phyloP scores from a whole-genome alignment of 2,888 invertebrate genomes.

The Biston betularia region DNA sequence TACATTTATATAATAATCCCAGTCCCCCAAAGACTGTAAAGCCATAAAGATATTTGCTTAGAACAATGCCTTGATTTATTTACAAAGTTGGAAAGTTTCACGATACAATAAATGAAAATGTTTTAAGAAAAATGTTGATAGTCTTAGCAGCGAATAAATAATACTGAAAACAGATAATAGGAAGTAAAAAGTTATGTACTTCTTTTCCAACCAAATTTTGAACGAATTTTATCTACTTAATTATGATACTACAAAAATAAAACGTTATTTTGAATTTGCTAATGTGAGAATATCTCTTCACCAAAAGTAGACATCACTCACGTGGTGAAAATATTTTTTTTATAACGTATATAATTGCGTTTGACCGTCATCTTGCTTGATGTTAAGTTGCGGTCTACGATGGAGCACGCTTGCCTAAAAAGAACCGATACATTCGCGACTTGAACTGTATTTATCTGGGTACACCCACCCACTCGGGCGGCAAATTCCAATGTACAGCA shows the following conservation, averaged over 20 bases:
- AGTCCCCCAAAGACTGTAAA: conserved; percentile 49
- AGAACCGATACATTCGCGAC: too few species aligned
- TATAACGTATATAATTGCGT: too few species aligned
- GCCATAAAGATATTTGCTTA: conserved; percentile 54
- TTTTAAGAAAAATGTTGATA: conserved; percentile 25
- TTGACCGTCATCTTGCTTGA: too few species aligned
- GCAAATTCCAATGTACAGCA: too few species aligned
- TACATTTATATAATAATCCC: conserved; percentile 50
- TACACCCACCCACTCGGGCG: too few species aligned
- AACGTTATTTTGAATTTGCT: too few species aligned
- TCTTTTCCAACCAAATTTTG: background rate
- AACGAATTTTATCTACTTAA: background rate
- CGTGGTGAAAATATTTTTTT: too few species aligned
- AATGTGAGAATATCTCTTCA: too few species aligned
- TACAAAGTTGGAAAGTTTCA: conserved; percentile 42
- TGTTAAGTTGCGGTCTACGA: too few species aligned
- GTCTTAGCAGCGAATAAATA: conserved; percentile 26
- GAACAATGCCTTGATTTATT: conserved; percentile 55
- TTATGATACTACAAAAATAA: background rate
- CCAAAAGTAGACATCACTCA: too few species aligned
- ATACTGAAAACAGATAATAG: conserved; percentile 15
- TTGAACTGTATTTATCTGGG: too few species aligned
- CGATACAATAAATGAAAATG: conserved; percentile 37
- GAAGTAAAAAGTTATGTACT: conserved; percentile 24
- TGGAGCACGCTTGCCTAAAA: too few species aligned